Conservation (phyloP, 2,888 invertebrate species). For the Tanytarsus gracilentus region DNA sequence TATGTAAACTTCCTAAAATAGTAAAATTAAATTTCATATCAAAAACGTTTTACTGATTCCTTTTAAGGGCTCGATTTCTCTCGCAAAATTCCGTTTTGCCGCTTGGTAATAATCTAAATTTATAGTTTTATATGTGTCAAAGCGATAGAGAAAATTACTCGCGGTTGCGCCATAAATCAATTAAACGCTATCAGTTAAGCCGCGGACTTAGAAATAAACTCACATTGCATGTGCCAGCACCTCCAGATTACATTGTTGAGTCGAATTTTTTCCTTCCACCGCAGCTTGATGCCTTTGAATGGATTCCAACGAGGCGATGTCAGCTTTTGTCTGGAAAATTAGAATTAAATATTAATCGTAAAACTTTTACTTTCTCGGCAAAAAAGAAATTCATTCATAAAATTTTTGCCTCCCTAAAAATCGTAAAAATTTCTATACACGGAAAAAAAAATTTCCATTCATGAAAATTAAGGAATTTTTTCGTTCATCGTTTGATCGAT, state of each 20-base stretch:
- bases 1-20: too few species aligned
- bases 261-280: constrained; percentile 98
- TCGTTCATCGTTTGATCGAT: neutral
- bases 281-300: constrained; percentile 93
- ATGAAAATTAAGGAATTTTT: neutral
- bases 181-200: neutral
- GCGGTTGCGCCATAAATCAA: too few species aligned
- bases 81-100: too few species aligned
- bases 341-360: neutral
- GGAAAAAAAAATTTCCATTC: constrained; percentile 8
- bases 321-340: constrained; percentile 80
- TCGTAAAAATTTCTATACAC: too few species aligned
- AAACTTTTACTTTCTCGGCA: neutral
- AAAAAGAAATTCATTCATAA: neutral
- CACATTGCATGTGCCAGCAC: constrained; percentile 99
- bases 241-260: constrained; percentile 99
- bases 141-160: too few species aligned
- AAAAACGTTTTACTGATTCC: too few species aligned
- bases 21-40: too few species aligned
- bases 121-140: too few species aligned
- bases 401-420: too few species aligned
- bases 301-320: constrained; percentile 99
- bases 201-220: constrained; percentile 41
- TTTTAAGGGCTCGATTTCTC: too few species aligned
- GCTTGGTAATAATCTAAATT: too few species aligned